Evolutionary conservation across 2,888 invertebrate species (phyloP), one percentile per base, ranked within the genome.

Genomic region (Cartodere bifasciata): DNA sequence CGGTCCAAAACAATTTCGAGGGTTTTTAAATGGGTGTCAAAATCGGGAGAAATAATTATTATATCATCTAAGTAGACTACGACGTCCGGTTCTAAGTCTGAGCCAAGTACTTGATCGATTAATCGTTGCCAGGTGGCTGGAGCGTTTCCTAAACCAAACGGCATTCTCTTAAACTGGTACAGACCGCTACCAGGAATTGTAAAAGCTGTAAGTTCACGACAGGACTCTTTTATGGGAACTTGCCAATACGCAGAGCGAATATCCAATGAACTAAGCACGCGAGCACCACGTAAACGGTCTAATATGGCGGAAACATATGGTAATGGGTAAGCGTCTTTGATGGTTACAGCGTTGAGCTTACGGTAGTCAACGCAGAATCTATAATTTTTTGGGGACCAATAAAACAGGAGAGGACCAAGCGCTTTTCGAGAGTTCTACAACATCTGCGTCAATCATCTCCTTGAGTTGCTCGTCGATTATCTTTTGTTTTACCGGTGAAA

Each of bases 261-360:
- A 33, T 56, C 55, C 1, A 55, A 29, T 1, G 49, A 49, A 1
- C 43, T 43, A 6, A 57, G 40, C 26, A 41, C 56, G 13, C 37
- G 33, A 4, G 51, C 49, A 13, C 42, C 35, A 1, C 48, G 30
- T 2, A 55, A 35, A 15, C 42, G 39, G 16, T 50, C 44, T 13
- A 53, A 27, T 6, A 49, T 53, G 2, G 39, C 32, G 1, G 39
- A 39, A 13, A 53, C 46, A 16, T 46, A 43, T 0, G 42, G 53
- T 0, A 53, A 16, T 2, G 50, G 49, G 40, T 53, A 49, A 2
- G 49, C 46, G 35, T 52, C 48, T 9, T 40, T 35, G 16, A 42
- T 37, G 0, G 51, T 49, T 1, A 52, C 46, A 3, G 23, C 22
- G 29, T 53, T 57, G 0, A 55, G 27, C 21, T 46, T 44, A 4